Conservation (phyloP, 2,113 vertebrate genomes). For the Rhipidura dahli region DNA sequence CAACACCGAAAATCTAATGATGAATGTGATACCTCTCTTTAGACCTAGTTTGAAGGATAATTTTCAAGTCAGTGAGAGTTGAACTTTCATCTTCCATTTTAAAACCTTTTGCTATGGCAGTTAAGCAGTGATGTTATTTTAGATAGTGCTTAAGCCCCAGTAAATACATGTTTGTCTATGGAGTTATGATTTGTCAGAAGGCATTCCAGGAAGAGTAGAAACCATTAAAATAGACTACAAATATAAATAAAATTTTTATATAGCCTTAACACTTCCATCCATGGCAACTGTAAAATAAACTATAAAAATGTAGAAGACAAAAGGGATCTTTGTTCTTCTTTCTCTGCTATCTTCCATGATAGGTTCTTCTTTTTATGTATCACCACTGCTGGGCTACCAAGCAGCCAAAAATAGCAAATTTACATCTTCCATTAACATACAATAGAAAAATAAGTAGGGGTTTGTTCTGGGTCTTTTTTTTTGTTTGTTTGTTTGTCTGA, state of each 20-base stretch:
- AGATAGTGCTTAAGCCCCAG: background rate
- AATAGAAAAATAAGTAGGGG: background rate
- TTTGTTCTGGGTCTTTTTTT: background rate
- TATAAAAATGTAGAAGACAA: background rate
- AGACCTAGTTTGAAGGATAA: background rate
- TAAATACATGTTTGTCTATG: background rate
- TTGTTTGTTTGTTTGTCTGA: too few relatives aligned
- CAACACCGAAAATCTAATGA: background rate
- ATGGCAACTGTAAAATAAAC: background rate
- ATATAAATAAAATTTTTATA: background rate
- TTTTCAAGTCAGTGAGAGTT: background rate
- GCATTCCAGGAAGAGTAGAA: background rate
- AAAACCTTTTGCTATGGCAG: background rate
- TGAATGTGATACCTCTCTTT: background rate
- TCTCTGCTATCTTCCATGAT: background rate
- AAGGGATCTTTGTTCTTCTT: background rate
- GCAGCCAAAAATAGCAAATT: background rate
- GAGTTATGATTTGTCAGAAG: background rate
- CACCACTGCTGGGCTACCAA: background rate
- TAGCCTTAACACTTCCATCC: background rate
- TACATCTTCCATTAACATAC: background rate
- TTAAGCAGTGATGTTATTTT: background rate
- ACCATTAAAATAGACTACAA: background rate
- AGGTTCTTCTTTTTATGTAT: background rate
- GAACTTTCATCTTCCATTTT: background rate